A percentile compares a stretch with the other conserved stretches of the same genome.
phyloP scores from a whole-genome alignment of 2,888 invertebrate species.

The Argyresthia albistria region DNA sequence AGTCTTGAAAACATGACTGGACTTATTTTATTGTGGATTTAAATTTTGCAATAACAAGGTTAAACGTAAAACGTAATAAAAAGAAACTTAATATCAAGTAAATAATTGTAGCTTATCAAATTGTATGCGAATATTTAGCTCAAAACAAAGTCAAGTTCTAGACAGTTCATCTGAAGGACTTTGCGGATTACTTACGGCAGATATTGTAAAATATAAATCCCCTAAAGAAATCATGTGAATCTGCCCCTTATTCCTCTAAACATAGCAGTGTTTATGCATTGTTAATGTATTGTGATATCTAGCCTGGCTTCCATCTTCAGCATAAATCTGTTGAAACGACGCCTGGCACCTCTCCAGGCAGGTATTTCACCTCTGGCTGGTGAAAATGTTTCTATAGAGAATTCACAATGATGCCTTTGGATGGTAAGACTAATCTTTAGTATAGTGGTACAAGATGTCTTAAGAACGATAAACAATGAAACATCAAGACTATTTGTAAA shows the following conservation, averaged over 20 bases:
- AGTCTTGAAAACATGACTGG: background rate
- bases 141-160: too few relatives aligned
- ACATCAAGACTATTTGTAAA: too few relatives aligned
- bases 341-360: background rate
- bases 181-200: too few relatives aligned
- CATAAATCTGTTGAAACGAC: slow-evolving; percentile 1
- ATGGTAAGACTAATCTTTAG: background rate
- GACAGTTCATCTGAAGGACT: too few relatives aligned
- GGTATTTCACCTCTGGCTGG: background rate
- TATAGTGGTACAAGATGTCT: background rate
- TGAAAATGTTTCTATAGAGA: background rate
- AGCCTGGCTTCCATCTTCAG: background rate
- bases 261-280: background rate
- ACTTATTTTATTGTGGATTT: background rate
- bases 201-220: too few relatives aligned
- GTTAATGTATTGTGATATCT: slow-evolving; percentile 1
- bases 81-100: background rate
- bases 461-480: background rate
- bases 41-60: background rate
- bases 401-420: background rate
- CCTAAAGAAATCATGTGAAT: too few relatives aligned
- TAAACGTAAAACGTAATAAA: background rate
- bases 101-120: background rate
- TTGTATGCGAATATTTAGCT: too few relatives aligned
- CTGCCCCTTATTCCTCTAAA: too few relatives aligned